Evolutionary conservation across 2,888 invertebrate genomes (phyloP).

Genomic region (Anthophora plumipes): DNA sequence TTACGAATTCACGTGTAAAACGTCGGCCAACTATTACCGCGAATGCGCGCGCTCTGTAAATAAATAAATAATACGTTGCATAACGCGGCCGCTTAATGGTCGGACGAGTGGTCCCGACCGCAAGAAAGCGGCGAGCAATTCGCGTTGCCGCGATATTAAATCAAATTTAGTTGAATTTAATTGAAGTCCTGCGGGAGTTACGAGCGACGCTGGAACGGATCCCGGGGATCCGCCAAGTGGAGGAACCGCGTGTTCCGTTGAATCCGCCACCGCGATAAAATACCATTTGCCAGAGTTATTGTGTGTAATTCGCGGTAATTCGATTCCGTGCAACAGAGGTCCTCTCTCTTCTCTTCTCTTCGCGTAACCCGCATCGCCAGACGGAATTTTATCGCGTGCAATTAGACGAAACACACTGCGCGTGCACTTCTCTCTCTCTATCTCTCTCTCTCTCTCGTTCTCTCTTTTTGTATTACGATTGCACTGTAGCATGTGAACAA

Average conservation of each 20-base stretch:
- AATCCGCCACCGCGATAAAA: slow-evolving; percentile 42
- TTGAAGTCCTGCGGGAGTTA: slow-evolving; percentile 38
- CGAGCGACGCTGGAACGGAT: slow-evolving; percentile 8
- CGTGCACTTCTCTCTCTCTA: too few species aligned
- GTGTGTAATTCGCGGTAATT: slow-evolving; percentile 44
- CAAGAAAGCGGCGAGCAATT: slow-evolving; percentile 28
- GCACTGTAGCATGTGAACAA: not conserved
- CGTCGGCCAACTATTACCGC: not conserved
- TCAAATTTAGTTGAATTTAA: slow-evolving; percentile 45
- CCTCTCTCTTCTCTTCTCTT: not conserved
- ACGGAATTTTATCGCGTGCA: slow-evolving; percentile 16
- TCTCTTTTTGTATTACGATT: not conserved
- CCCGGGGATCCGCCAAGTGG: not conserved
- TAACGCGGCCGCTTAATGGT: slow-evolving; percentile 15
- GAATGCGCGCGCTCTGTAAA: not conserved
- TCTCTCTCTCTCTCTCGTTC: slow-evolving; percentile 1
- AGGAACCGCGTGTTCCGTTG: slow-evolving; percentile 19
- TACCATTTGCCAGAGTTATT: slow-evolving; percentile 39
- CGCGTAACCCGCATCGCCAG: not conserved
- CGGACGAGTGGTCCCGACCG: not conserved
- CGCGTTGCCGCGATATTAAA: slow-evolving; percentile 29
- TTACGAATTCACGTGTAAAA: not conserved
- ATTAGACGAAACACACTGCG: slow-evolving; percentile 16
- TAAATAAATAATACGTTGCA: slow-evolving; percentile 36
- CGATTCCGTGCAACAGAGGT: not conserved